Evolutionary conservation across 1,140 invertebrate genomes (phyloP), one percentile per base, ranked within the genome.

Genomic region (Calycopis cecrops): DNA sequence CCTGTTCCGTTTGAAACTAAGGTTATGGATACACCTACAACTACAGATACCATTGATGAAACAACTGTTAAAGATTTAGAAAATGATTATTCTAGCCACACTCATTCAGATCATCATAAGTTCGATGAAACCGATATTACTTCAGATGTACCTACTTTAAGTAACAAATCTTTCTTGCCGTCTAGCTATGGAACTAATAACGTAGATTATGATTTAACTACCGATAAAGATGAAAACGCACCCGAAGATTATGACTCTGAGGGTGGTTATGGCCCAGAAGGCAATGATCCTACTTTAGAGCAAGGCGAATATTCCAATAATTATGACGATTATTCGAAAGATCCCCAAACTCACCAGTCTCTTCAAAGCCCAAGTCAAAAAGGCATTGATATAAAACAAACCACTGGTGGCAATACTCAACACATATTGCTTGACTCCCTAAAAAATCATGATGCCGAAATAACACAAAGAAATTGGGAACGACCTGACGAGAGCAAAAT

Each of bases 381-480:
- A 66, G 71, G 67, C 21, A 9, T 85, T 8, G 74, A 87, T 59
- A 74, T 85, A 58, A 82, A 76, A 67, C 88, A 89, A 73, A 71
- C 73, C 7, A 79, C 73, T 4, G 77, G 78, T 10, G 79, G 79
- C 11, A 88, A 82, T 52, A 87, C 81, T 42, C 89, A 90, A 63
- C 88, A 90, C 55, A 90, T 90, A 55, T 61, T 90, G 11, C 62
- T 91, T 38, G 89, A 89, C 21, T 83, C 89, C 0, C 63, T 90
- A 48, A 83, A 85, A 56, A 79, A 87, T 57, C 79, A 89, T 33
- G 88, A 90, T 59, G 87, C 88, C 6, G 79, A 85, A 57, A 86
- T 91, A 21, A 82, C 82, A 21, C 89, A 90, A 67, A 85, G 71
- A 57, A 82, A 76, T 55, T 78, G 82, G 21, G 79, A 83, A 58